Base-by-base conservation (phyloP, 1,140 invertebrate species). In the Drosophila azteca region DNA sequence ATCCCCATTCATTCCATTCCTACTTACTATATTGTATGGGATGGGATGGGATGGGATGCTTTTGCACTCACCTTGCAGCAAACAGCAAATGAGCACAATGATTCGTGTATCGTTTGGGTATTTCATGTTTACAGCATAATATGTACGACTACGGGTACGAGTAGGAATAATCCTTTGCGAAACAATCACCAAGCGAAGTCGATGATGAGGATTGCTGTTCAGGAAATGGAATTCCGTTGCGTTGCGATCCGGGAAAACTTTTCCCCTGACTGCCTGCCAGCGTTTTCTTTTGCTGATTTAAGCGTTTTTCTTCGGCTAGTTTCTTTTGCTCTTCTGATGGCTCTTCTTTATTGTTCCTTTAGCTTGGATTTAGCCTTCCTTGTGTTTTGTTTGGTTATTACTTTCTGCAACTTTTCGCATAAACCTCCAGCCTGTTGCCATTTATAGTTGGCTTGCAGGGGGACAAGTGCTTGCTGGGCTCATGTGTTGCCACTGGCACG, bases 71-170 rank as follows among this genome's bases (percentile, higher is more conserved):
- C 88, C 88, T 90, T 90, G 88, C 80, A 90, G 79, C 79, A 90
- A 71, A 73, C 73, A 87, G 79, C 82, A 90, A 90, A 90, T 87
- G 73, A 90, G 84, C 72, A 84, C 61, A 70, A 88, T 76, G 72
- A 90, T 71, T 80, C 74, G 74, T 74, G 85, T 90, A 84, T 90
- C 79, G 75, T 71, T 84, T 70, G 79, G 72, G 66, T 81, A 79
- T 81, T 84, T 90, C 88, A 90, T 90, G 79, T 90, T 90, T 81
- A 80, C 72, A 72, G 71, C 87, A 90, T 90, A 87, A 90, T 90
- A 75, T 75, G 62, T 13, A 39, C 35, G 35, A 13, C 3, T 39
- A 26, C 24, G 24, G 5, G 24, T 26, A 5, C 3, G 24, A 5
- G 24, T 26, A 26, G 11, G 3, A 5, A 11, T 75, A 88, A 88